Conservation (phyloP, 2,888 invertebrate species). For the Nomada fucata region DNA sequence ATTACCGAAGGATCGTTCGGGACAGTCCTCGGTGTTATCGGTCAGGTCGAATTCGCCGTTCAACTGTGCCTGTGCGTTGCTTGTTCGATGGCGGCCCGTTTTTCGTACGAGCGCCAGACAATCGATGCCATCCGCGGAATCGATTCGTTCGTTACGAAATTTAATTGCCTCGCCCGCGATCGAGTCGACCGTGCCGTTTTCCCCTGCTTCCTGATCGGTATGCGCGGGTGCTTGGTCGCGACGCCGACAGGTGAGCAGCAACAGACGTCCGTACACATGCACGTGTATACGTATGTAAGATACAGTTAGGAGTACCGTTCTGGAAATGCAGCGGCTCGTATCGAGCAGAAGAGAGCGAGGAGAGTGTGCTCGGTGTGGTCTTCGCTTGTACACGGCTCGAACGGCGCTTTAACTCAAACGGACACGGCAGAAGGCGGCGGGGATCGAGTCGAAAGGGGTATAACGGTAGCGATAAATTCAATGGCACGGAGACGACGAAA, state of each 20-base stretch:
- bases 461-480: constrained; percentile 68
- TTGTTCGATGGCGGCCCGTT: no score
- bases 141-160: no score
- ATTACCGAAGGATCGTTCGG: not conserved
- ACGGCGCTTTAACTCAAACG: constrained; percentile 66
- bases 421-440: constrained; percentile 55
- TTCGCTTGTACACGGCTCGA: constrained; percentile 43
- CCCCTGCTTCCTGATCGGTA: constrained; percentile 63
- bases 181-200: constrained; percentile 44
- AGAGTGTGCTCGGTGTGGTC: constrained; percentile 57
- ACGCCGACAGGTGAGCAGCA: constrained; percentile 68
- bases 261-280: constrained; percentile 46
- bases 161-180: constrained; percentile 17
- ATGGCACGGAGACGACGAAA: constrained; percentile 55
- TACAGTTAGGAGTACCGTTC: constrained; percentile 83
- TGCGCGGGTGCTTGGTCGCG: constrained; percentile 61
- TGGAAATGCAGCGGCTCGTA: constrained; percentile 76
- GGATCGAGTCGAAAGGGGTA: constrained; percentile 67
- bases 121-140: not conserved
- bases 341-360: constrained; percentile 74
- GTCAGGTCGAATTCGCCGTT: no score
- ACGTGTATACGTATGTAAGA: constrained; percentile 60
- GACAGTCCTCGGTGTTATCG: not conserved
- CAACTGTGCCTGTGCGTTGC: no score
- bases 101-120: not conserved